phyloP scores from a whole-genome alignment of 2,888 invertebrate genomes.

The Athalia circularis region DNA sequence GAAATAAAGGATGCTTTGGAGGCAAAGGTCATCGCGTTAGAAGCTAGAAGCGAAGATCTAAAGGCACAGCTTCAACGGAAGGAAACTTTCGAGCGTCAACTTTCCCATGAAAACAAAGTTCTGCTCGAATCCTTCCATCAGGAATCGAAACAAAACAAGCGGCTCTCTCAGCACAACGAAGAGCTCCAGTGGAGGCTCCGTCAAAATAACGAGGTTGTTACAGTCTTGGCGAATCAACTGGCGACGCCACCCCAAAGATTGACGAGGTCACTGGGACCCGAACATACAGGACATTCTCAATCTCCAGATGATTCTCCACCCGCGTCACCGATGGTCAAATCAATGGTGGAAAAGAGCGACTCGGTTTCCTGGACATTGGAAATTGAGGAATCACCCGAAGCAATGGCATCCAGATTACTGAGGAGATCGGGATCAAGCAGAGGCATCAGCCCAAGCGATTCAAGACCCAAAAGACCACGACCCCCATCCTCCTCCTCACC shows the following conservation, averaged over 20 bases:
- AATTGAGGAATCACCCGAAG: slow-evolving; percentile 85
- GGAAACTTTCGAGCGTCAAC: slow-evolving; percentile 83
- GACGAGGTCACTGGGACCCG: slow-evolving; percentile 66
- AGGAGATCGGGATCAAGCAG: slow-evolving; percentile 77
- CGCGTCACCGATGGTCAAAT: slow-evolving; percentile 86
- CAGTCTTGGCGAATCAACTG: slow-evolving; percentile 67
- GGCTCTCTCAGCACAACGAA: slow-evolving; percentile 89
- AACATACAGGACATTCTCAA: slow-evolving; percentile 54
- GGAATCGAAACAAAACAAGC: slow-evolving; percentile 86
- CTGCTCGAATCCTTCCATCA: slow-evolving; percentile 84
- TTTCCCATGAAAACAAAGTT: slow-evolving; percentile 83
- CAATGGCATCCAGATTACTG: slow-evolving; percentile 82
- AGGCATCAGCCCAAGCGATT: slow-evolving; percentile 56
- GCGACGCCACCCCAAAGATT: slow-evolving; percentile 63
- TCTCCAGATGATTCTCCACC: slow-evolving; percentile 75
- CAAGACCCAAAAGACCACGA: slow-evolving; percentile 68
- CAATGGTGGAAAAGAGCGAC: slow-evolving; percentile 89
- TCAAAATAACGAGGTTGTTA: slow-evolving; percentile 86
- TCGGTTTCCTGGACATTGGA: slow-evolving; percentile 92
- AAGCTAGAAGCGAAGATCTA: slow-evolving; percentile 91
- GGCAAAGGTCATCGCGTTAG: slow-evolving; percentile 84
- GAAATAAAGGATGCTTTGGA: slow-evolving; percentile 84
- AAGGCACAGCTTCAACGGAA: slow-evolving; percentile 84
- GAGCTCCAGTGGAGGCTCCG: slow-evolving; percentile 91
- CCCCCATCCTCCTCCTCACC: slow-evolving; percentile 76